phyloP scores from a whole-genome alignment of 2,888 invertebrate genomes.

The Meganola albula region DNA sequence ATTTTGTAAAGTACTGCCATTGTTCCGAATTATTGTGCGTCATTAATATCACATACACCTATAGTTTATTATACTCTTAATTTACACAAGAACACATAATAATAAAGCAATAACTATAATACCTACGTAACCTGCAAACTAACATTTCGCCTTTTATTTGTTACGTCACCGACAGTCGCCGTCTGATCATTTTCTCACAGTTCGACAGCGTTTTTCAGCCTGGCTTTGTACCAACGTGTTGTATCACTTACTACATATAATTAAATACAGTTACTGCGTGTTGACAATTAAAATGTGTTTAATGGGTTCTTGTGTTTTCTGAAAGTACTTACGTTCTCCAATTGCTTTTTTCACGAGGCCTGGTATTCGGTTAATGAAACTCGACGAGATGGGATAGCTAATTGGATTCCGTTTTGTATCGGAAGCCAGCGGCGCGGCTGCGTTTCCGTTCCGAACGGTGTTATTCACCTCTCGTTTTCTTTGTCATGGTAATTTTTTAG shows the following conservation, averaged over 20 bases:
- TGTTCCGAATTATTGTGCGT: constrained; percentile 8
- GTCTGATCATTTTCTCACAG: constrained; percentile 30
- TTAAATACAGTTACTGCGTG: constrained; percentile 41
- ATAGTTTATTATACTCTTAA: neutral
- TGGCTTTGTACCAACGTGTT: constrained; percentile 30
- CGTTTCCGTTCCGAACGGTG: constrained; percentile 42
- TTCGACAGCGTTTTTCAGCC: constrained; percentile 30
- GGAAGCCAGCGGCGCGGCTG: constrained; percentile 45
- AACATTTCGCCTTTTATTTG: constrained; percentile 19
- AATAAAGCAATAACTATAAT: constrained; percentile 14
- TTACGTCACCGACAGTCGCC: constrained; percentile 8
- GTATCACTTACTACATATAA: constrained; percentile 45
- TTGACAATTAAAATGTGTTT: constrained; percentile 50
- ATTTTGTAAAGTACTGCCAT: constrained; percentile 2
- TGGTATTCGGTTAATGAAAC: constrained; percentile 58
- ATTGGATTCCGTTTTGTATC: constrained; percentile 69
- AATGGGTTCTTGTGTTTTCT: constrained; percentile 49
- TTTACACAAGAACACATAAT: constrained; percentile 5
- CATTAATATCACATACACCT: neutral
- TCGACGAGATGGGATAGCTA: constrained; percentile 57
- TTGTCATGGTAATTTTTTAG: constrained; percentile 40
- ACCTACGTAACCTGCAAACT: too few relatives aligned
- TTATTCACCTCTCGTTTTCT: constrained; percentile 47
- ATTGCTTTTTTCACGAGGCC: constrained; percentile 45
- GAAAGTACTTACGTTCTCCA: constrained; percentile 34